Evolutionary conservation across 2,888 invertebrate genomes (phyloP).

Genomic region (Hololepta plana): DNA sequence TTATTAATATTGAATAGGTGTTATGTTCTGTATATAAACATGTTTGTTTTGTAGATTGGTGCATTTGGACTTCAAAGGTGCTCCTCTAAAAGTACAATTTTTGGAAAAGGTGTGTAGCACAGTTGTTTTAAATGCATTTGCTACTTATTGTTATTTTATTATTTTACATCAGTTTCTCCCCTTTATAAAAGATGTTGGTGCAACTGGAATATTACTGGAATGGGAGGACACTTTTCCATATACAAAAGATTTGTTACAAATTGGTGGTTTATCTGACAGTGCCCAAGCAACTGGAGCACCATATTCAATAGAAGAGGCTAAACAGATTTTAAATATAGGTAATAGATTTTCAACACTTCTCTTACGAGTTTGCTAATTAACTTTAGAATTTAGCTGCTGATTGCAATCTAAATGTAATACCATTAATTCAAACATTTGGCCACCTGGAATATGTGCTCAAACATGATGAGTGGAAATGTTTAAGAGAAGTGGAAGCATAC

Average conservation of each 20-base stretch:
- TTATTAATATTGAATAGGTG: no score
- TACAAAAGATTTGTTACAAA: slow-evolving; percentile 36
- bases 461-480: slow-evolving; percentile 40
- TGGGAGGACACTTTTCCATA: slow-evolving; percentile 88
- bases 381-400: slow-evolving; percentile 31
- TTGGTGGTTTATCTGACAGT: slow-evolving; percentile 35
- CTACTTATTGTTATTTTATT: slow-evolving; percentile 2
- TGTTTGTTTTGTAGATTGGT: slow-evolving; percentile 28
- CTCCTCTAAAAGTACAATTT: slow-evolving; percentile 43
- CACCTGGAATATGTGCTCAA: slow-evolving; percentile 75
- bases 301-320: slow-evolving; percentile 49
- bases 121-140: not conserved
- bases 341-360: slow-evolving; percentile 3
- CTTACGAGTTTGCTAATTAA: slow-evolving; percentile 1
- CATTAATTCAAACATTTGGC: slow-evolving; percentile 74
- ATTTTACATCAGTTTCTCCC: slow-evolving; percentile 36
- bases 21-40: slow-evolving; percentile 2
- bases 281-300: slow-evolving; percentile 34
- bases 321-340: slow-evolving; percentile 35
- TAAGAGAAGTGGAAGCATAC: slow-evolving; percentile 46
- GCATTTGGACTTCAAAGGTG: slow-evolving; percentile 60
- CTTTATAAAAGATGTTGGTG: slow-evolving; percentile 45
- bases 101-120: slow-evolving; percentile 31
- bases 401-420: slow-evolving; percentile 50
- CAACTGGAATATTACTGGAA: slow-evolving; percentile 65